Base-by-base conservation (phyloP, 1,140 invertebrate genomes). In the Drosophila nikananu region DNA sequence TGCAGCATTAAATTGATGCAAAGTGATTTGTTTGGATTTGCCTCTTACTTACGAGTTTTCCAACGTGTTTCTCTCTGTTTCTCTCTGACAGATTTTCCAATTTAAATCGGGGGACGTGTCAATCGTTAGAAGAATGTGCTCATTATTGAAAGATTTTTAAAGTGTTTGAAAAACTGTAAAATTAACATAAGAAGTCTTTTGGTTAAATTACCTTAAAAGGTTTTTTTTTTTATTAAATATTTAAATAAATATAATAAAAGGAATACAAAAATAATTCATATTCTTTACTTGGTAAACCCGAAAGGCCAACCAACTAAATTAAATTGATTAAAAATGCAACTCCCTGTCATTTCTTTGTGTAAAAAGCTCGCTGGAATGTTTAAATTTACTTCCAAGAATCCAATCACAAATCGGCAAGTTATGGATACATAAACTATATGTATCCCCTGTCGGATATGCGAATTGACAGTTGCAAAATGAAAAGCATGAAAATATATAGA, bases 21-120 rank as follows among this genome's bases (percentile, higher is more conserved):
- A 19, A 61, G 66, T 78, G 74, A 89, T 89, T 89, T 89, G 70
- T 90, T 73, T 65, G 66, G 74, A 81, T 87, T 83, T 71, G 42
- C 37, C 21, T n/a, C n/a, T 27, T n/a, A 25, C n/a, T 10, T 15
- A 12, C 15, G 17, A 35, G 21, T 58, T 46, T 55, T 21, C 35
- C 9, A 2, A 21, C n/a, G 19, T 30, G 4, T 54, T 68, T 42
- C 32, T 54, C n/a, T 42, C 32, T 62, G 13, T 23, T 23, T 25
- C 21, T 25, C 21, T 48, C 23, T 23, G 17, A 4, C 2, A 30
- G 27, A 21, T 54, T 54, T 54, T 39, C 54, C 41, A 54, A 55
- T 51, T 64, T 64, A 42, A 48, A 23, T 21, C n/a, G 35, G 21
- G 19, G 52, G 13, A 61, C 71, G 68, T 74, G 71, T 12, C 46